These are phyloP conservation scores for Kobus ellipsiprymnus DNA, from an alignment of 2,113 vertebrate species.

Conservation along the genomic window DNA sequence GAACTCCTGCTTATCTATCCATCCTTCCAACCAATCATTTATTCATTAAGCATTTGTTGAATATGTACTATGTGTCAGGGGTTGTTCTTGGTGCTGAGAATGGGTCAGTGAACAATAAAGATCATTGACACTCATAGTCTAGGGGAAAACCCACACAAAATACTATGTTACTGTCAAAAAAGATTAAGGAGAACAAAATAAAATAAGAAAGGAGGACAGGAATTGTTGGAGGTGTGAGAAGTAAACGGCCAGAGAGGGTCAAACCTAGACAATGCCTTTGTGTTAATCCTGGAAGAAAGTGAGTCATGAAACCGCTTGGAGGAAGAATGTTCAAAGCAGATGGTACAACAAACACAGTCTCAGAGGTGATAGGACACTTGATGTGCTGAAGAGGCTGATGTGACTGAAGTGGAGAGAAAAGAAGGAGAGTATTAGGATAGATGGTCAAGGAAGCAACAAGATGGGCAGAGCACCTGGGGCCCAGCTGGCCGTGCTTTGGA, in stretches of 20 bases:
- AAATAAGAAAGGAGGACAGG: not conserved
- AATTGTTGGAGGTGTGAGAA: not conserved
- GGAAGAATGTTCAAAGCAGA: not conserved
- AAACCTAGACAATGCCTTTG: not conserved
- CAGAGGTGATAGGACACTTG: not conserved
- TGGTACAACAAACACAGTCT: not conserved
- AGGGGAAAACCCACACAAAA: not conserved
- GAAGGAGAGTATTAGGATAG: not conserved
- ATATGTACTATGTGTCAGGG: not conserved
- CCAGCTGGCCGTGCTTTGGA: rapidly evolving
- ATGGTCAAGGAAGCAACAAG: not conserved
- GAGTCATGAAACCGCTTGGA: not conserved
- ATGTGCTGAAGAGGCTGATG: not conserved
- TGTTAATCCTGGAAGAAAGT: not conserved
- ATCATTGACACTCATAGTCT: not conserved
- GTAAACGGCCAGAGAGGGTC: not conserved
- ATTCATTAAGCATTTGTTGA: not conserved
- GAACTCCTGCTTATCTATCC: not conserved
- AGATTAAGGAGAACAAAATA: not conserved
- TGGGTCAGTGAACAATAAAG: not conserved
- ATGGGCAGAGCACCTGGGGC: not conserved
- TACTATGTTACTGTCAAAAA: not conserved
- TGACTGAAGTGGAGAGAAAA: not conserved
- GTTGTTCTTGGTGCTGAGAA: not conserved
- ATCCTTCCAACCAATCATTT: not conserved